Evolutionary conservation across 1,140 invertebrate species (phyloP).

Genomic region (Monochamus saltuarius): DNA sequence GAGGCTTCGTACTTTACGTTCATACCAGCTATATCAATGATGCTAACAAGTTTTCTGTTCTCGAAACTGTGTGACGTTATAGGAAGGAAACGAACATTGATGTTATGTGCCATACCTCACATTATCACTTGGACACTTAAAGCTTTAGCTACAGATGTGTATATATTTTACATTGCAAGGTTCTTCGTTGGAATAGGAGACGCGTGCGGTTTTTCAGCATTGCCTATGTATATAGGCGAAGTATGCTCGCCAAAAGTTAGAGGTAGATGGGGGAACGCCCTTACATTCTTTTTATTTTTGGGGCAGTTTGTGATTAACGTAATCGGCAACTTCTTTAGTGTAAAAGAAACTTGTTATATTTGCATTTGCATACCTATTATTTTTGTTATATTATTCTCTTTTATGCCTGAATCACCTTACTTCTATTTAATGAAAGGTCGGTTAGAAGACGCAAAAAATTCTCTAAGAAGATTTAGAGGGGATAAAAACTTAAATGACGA

Average conservation of each 20-base stretch:
- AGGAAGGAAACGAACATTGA: conserved; percentile 32
- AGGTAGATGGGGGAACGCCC: conserved; percentile 57
- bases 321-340: conserved; percentile 33
- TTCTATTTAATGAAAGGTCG: conserved; percentile 38
- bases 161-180: conserved; percentile 34
- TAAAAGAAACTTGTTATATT: conserved; percentile 21
- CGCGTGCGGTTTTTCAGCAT: conserved; percentile 33
- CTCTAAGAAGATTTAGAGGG: conserved; percentile 53
- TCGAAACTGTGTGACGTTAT: conserved; percentile 27
- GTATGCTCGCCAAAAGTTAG: conserved; percentile 65
- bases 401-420: conserved; percentile 47
- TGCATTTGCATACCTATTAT: conserved; percentile 18
- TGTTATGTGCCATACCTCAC: conserved; percentile 33
- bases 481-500: conserved; percentile 29
- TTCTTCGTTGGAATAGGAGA: conserved; percentile 39
- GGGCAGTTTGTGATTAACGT: conserved; percentile 55
- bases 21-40: conserved; percentile 3
- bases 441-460: conserved; percentile 34
- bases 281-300: conserved; percentile 53
- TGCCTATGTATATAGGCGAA: conserved; percentile 65
- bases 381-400: conserved; percentile 9
- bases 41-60: conserved; percentile 22
- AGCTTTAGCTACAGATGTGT: conserved; percentile 23
- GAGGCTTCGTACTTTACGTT: conserved; percentile 17
- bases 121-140: conserved; percentile 26